Evolutionary conservation across 2,888 invertebrate species (phyloP).

Genomic region (Pycnomerus fuliginosus): DNA sequence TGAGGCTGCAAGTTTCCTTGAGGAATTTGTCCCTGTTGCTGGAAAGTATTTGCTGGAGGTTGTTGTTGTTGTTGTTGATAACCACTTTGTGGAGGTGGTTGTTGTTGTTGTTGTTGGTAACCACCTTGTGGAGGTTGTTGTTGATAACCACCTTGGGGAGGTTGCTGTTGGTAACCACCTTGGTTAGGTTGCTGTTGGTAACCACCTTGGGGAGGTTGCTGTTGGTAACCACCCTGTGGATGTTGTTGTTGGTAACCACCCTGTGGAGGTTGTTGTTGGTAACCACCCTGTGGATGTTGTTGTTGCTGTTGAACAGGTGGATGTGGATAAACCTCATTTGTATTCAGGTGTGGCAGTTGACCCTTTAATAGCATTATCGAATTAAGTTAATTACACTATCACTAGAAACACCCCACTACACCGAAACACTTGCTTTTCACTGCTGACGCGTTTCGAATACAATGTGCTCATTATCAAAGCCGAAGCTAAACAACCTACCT

Average conservation of each 20-base stretch:
- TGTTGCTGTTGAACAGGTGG: slow-evolving; percentile 31
- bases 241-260: slow-evolving; percentile 21
- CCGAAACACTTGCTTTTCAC: too few relatives aligned
- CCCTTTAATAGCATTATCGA: too few relatives aligned
- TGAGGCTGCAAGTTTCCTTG: too few relatives aligned
- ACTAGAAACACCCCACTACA: too few relatives aligned
- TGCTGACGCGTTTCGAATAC: too few relatives aligned
- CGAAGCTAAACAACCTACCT: too few relatives aligned
- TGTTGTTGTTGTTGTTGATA: neutral
- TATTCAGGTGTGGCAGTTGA: slow-evolving; percentile 26
- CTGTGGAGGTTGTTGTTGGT: neutral
- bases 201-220: slow-evolving; percentile 4
- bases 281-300: neutral
- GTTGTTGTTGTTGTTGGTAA: slow-evolving; percentile 9
- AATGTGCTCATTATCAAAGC: too few relatives aligned
- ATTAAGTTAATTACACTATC: too few relatives aligned
- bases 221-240: slow-evolving; percentile 10
- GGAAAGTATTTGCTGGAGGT: too few relatives aligned
- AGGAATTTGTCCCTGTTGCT: too few relatives aligned
- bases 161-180: slow-evolving; percentile 32
- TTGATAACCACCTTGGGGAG: slow-evolving; percentile 32
- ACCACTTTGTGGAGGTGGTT: neutral
- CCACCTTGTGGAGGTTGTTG: slow-evolving; percentile 53
- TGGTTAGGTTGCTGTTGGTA: slow-evolving; percentile 10
- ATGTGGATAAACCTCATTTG: slow-evolving; percentile 35